Evolutionary conservation across 2,888 invertebrate species (phyloP), one percentile per base, ranked within the genome.

Genomic region (Microdon myrmicae): DNA sequence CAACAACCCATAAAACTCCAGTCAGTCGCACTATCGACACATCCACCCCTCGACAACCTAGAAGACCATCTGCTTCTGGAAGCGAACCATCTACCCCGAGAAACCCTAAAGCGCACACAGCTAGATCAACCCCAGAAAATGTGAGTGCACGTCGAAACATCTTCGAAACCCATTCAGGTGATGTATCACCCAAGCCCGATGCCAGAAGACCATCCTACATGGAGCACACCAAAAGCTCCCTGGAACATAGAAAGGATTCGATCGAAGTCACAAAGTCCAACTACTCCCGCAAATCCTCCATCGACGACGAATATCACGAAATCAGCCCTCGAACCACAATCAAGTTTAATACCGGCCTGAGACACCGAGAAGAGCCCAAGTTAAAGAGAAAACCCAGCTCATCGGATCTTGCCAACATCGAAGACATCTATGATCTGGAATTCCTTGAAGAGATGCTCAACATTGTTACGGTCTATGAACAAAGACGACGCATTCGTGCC

Each of bases 401-500:
- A 60, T 77, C 81, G 26, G 83, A 83, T 44, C 74, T 76, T 39
- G 76, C 80, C n/a, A 82, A 83, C 68, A 86, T 90, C 68, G 90
- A 90, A 77, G 87, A 89, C 68, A 87, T 90, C 67, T 87, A 84
- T 69, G 89, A 90, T 71, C 72, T 90, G 68, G 83, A 85, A 72
- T 81, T 88, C 69, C 82, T 90, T 54, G 90, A 90, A 79, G 83
- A 84, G 80, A 83, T 90, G 83, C 81, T 91, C 77, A 89, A 90
- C 80, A 87, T 86, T 72, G 88, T 90, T 53, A 85, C 85, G 45
- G 87, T 87, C 61, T 92, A 92, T 75, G 91, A 92, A 74, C 84
- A 90, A 71, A 82, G 92, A 69, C 84, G 90, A 64, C 84, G 89
- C 68, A 89, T 92, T 47, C 83, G 92, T 61, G 84, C 89, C 2